These are phyloP conservation scores for Australoheros facetus DNA, from an alignment of 2,797 vertebrate genomes.

Conservation along the genomic window DNA sequence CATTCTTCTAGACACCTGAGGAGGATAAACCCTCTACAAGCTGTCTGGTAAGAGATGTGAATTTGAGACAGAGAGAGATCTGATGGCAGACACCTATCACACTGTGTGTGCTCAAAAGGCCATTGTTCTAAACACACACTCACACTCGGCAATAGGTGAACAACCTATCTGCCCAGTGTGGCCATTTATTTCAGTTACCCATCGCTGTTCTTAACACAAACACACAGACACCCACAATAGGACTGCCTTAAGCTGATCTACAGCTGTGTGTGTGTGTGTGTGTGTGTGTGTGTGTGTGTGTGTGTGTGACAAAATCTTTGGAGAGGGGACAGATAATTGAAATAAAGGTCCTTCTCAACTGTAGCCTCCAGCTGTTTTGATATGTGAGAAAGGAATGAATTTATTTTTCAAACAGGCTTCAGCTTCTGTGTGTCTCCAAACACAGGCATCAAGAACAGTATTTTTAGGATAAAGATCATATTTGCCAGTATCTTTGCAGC, in stretches of 20 bases:
- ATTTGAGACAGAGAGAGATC: not conserved
- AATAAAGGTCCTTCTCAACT: constrained; percentile 33
- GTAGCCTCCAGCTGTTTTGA: constrained; percentile 25
- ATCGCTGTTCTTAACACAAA: constrained; percentile 6
- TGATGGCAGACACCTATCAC: not conserved
- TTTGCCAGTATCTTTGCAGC: not conserved
- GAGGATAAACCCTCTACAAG: constrained; percentile 1
- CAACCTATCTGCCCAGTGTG: not conserved
- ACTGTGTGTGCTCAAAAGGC: not conserved
- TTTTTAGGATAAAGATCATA: not conserved
- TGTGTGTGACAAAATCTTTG: constrained; percentile 17
- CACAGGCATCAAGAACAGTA: not conserved
- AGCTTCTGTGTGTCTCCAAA: not conserved
- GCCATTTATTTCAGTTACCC: constrained; percentile 55
- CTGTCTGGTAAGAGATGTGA: not conserved
- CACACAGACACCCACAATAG: constrained; percentile 7
- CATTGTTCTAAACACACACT: constrained; percentile 13
- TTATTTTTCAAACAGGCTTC: not conserved
- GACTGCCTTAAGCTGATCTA: constrained; percentile 33
- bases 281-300: constrained; percentile 1
- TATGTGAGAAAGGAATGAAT: constrained; percentile 9
- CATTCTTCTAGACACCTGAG: constrained; percentile 10
- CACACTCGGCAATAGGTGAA: constrained; percentile 11
- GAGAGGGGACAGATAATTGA: constrained; percentile 51
- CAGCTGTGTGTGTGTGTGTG: constrained; percentile 11